Percentiles rank a stretch among this genome's conserved stretches.
These are phyloP conservation scores for Galaxias olidus DNA, from an alignment of 2,797 vertebrate species.

Conservation along the genomic window DNA sequence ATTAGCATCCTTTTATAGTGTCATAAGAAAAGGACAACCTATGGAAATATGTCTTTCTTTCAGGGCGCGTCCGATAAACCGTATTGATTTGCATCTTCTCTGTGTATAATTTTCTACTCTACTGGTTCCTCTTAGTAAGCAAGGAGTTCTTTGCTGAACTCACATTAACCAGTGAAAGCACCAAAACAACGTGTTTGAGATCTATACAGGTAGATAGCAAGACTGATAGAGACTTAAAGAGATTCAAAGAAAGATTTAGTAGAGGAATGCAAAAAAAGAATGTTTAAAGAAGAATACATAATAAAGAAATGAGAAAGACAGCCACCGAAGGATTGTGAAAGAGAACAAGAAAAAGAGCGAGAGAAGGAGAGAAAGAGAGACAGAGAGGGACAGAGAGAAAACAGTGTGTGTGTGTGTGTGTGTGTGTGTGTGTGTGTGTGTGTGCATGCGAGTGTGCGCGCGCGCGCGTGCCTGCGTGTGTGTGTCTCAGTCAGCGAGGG, in stretches of 20 bases:
- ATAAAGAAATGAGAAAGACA: too few relatives aligned
- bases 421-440: not conserved
- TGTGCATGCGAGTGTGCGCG: not conserved
- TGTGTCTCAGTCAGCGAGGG: too few relatives aligned
- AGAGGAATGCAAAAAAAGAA: too few relatives aligned
- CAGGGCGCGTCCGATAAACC: not conserved
- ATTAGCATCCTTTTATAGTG: not conserved
- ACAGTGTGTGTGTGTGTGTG: not conserved
- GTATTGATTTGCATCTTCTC: constrained; percentile 43
- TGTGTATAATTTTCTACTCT: constrained; percentile 51
- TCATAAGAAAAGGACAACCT: too few relatives aligned
- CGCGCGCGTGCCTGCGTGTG: not conserved
- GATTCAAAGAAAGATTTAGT: too few relatives aligned
- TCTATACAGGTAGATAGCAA: not conserved
- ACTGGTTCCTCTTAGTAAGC: constrained; percentile 46
- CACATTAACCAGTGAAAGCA: constrained; percentile 43
- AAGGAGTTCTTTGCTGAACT: constrained; percentile 53
- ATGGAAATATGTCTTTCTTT: not conserved
- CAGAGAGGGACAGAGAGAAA: not conserved
- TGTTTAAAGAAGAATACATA: too few relatives aligned
- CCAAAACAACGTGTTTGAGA: constrained; percentile 43
- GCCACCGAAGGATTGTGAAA: not conserved
- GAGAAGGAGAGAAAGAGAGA: not conserved
- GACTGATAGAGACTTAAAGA: constrained; percentile 31
- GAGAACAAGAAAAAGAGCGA: not conserved